These are phyloP conservation scores for Tipula helvola DNA, from an alignment of 2,888 invertebrate genomes.

Conservation along the genomic window DNA sequence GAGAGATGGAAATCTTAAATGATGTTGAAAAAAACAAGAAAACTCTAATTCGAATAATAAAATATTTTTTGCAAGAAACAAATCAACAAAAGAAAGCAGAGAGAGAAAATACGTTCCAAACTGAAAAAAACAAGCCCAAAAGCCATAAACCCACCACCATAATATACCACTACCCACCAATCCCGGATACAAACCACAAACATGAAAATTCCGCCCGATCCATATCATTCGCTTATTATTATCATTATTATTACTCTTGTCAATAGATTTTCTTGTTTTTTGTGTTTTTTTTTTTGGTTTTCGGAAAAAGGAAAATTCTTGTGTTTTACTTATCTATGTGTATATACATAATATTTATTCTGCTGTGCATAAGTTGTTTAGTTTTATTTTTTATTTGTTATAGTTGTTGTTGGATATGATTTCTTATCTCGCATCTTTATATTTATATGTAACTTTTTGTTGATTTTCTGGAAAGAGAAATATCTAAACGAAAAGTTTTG, in stretches of 20 bases:
- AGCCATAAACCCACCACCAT: not conserved
- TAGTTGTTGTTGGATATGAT: not conserved
- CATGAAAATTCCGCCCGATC: not conserved
- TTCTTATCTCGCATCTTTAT: not conserved
- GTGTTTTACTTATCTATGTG: not conserved
- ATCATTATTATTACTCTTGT: not conserved
- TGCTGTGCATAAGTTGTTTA: not conserved
- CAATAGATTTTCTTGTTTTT: not conserved
- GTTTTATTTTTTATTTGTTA: not conserved
- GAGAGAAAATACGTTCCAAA: not conserved
- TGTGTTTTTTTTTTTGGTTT: not conserved
- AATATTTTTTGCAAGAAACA: not conserved
- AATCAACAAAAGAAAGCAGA: not conserved
- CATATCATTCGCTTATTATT: not conserved
- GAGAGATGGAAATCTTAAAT: not conserved
- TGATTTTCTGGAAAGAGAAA: not conserved
- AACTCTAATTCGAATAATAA: not conserved
- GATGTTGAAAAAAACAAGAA: not conserved
- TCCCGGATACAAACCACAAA: not conserved
- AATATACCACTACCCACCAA: not conserved
- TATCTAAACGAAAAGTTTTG: not conserved
- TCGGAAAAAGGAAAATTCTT: not conserved
- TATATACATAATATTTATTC: not conserved
- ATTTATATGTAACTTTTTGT: not conserved
- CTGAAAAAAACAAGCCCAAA: not conserved